phyloP scores from a whole-genome alignment of 2,797 vertebrate genomes.

The Pangasius larnaudii region DNA sequence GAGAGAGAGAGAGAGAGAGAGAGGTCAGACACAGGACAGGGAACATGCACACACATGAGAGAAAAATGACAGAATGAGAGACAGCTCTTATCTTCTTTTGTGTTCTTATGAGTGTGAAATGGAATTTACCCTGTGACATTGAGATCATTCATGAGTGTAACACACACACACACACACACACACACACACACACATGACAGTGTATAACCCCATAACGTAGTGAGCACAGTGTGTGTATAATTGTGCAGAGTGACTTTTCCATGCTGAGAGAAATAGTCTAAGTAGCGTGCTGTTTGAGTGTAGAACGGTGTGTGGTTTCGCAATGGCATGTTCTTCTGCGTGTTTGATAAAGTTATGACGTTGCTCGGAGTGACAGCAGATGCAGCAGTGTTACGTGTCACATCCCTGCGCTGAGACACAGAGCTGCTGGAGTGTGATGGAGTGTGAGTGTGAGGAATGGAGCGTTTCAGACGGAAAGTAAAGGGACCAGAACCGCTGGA shows the following conservation, averaged over 20 bases:
- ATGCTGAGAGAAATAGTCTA: neutral
- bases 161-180: neutral
- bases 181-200: neutral
- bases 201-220: neutral
- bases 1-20: neutral
- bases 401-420: neutral
- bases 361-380: neutral
- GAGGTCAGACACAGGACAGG: neutral
- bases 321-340: neutral
- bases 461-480: neutral
- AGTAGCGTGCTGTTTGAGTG: no score
- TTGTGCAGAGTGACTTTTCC: neutral
- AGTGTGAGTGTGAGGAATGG: no score
- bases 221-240: neutral
- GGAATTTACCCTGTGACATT: neutral
- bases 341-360: neutral
- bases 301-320: neutral
- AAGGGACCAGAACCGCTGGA: neutral
- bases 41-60: neutral
- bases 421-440: neutral
- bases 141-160: neutral
- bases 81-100: neutral
- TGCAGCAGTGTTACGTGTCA: neutral
- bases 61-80: neutral
- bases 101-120: neutral